Conservation (phyloP, 2,888 invertebrate species). For the Ptychoptera albimana region DNA sequence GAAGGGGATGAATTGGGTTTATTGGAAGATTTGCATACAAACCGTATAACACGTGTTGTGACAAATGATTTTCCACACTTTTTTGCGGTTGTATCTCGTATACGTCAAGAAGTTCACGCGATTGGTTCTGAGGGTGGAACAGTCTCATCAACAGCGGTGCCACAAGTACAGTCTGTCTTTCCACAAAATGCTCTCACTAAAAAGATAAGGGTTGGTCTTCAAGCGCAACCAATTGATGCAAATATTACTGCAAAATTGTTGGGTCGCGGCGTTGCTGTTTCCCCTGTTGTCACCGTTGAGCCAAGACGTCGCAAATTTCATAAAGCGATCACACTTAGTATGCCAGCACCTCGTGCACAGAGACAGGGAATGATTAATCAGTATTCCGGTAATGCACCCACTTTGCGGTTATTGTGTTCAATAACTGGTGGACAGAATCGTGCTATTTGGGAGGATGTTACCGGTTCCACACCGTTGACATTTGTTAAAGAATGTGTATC, state of each 20-base stretch:
- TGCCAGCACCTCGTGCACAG: constrained; percentile 62
- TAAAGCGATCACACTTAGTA: constrained; percentile 91
- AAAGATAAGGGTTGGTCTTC: constrained; percentile 93
- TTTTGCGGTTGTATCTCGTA: constrained; percentile 87
- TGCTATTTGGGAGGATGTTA: constrained; percentile 99
- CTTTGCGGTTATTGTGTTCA: constrained; percentile 81
- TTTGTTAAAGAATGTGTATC: constrained; percentile 95
- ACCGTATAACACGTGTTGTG: constrained; percentile 81
- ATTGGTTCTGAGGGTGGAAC: constrained; percentile 97
- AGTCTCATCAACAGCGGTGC: constrained; percentile 85
- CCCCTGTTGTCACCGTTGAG: constrained; percentile 96
- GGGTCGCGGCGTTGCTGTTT: constrained; percentile 92
- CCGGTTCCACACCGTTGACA: constrained; percentile 91
- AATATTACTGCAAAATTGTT: constrained; percentile 71
- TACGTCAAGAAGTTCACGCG: constrained; percentile 91
- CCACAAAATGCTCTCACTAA: constrained; percentile 96
- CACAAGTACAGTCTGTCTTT: constrained; percentile 71
- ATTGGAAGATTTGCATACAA: constrained; percentile 71
- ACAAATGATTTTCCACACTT: constrained; percentile 98
- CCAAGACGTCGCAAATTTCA: constrained; percentile 96
- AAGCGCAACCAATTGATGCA: constrained; percentile 88
- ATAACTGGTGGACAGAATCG: constrained; percentile 93
- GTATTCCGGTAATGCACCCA: constrained; percentile 62
- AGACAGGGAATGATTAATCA: constrained; percentile 66
- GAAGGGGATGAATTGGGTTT: constrained; percentile 64